phyloP scores from a whole-genome alignment of 2,797 vertebrate species.

The Netta rufina region DNA sequence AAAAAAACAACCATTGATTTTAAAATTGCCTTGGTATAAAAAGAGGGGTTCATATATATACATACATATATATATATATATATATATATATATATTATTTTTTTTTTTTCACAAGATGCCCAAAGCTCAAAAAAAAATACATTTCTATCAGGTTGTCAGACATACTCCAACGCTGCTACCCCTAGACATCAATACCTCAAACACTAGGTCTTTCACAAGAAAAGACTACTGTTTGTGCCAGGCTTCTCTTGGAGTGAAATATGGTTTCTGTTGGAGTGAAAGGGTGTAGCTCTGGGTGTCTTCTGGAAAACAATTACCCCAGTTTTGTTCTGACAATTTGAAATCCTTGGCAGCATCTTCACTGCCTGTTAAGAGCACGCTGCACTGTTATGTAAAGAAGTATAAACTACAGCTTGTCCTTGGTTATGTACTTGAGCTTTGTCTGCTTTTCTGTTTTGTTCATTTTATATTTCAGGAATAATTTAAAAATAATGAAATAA shows the following conservation, averaged over 20 bases:
- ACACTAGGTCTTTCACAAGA: neutral
- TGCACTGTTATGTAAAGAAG: neutral
- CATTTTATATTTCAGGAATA: neutral
- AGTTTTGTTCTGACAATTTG: neutral
- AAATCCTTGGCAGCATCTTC: neutral
- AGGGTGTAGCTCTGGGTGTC: neutral
- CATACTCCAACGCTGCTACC: neutral
- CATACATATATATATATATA: neutral
- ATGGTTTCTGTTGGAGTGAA: neutral
- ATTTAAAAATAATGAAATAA: neutral
- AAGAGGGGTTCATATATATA: neutral
- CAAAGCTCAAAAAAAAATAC: neutral
- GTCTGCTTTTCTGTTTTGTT: neutral
- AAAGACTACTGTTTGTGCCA: neutral
- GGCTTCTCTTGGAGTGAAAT: too few species aligned
- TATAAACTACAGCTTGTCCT: neutral
- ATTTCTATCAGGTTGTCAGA: conserved; percentile 20
- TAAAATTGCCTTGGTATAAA: neutral
- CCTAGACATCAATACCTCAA: neutral
- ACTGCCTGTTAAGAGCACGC: neutral
- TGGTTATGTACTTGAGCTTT: neutral
- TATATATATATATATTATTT: neutral
- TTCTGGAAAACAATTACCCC: neutral
- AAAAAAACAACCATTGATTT: neutral
- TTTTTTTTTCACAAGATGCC: neutral